Evolutionary conservation across 1,140 invertebrate genomes (phyloP).

Genomic region (Carposina sasakii): DNA sequence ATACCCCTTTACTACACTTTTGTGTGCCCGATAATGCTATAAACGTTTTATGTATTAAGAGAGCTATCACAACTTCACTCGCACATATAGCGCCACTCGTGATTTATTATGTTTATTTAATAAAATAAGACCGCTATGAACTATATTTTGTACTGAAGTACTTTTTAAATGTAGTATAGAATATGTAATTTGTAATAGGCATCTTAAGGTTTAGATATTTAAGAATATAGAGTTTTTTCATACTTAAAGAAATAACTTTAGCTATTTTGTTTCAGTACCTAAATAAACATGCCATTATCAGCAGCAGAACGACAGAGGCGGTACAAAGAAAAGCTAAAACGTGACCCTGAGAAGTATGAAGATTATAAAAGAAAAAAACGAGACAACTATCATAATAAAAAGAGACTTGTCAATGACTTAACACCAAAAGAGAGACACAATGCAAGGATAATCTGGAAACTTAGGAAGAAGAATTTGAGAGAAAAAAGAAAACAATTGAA

Average conservation of each 20-base stretch:
- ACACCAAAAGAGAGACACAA: constrained; percentile 6
- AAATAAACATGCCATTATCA: background rate
- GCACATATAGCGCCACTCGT: background rate
- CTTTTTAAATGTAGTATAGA: background rate
- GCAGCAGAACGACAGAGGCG: constrained; percentile 8
- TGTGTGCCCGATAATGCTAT: background rate
- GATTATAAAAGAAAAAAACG: constrained; percentile 8
- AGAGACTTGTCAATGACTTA: constrained; percentile 7
- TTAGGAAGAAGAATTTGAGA: constrained; percentile 6
- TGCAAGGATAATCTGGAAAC: constrained; percentile 2
- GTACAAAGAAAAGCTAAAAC: constrained; percentile 10
- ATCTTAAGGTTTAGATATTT: background rate
- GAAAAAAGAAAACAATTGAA: background rate
- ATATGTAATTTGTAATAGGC: background rate
- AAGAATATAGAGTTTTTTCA: background rate
- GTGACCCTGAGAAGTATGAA: constrained; percentile 6
- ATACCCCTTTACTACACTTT: background rate
- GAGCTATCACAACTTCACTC: background rate
- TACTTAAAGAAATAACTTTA: background rate
- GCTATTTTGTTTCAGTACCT: constrained; percentile 1
- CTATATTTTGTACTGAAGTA: background rate
- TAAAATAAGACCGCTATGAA: background rate
- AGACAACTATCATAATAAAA: constrained; percentile 9
- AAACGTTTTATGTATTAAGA: background rate
- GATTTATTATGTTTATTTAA: background rate